Base-by-base conservation (phyloP, 2,888 invertebrate genomes). In the Zaprionus obscuricornis region DNA sequence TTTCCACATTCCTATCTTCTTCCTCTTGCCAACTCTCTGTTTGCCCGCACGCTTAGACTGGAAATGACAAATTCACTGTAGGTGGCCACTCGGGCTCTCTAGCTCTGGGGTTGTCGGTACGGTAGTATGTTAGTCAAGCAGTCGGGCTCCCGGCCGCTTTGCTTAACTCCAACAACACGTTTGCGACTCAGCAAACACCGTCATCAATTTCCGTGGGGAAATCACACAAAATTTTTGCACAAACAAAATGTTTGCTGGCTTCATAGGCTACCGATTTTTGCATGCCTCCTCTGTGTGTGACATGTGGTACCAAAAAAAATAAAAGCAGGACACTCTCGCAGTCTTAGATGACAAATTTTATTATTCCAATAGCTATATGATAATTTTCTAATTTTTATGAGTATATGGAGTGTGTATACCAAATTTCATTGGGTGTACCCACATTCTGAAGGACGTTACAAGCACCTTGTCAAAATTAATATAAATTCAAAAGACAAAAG, bases 201-300 rank as follows among this genome's bases (percentile, higher is more conserved):
- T 85, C 82, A 85, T 82, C 82, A 85, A 85, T 82, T 82, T 82
- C 82, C 82, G 85, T 83, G 63, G 85, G 82, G 85, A 82, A 82
- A 82, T 82, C 83, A 83, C 83, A 78, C 82, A 82, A 82, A 75
- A 85, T 82, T 82, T 85, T 85, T 82, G 75, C 71, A 75, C 82
- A 82, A 82, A 85, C 85, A 82, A 82, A 79, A 68, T 83, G 76
- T 78, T 79, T 76, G 66, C 66, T 58, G 54, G 64, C 50, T 57
- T 50, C 37, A n/a, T 16, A 46, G 39, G 29, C 33, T 42, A 37
- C 45, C 47, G 66, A 69, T 52, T 65, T 69, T 69, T 69, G 68
- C 66, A 70, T 68, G 59, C 59, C 54, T 42, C 40, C 40, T 18
- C n/a, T n/a, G n/a, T 49, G 24, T 46, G 20, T 20, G 29, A 31